A percentile compares a stretch with the other conserved stretches of the same genome.
phyloP scores from a whole-genome alignment of 2,797 vertebrate genomes.

The Pseudochirops cupreus region DNA sequence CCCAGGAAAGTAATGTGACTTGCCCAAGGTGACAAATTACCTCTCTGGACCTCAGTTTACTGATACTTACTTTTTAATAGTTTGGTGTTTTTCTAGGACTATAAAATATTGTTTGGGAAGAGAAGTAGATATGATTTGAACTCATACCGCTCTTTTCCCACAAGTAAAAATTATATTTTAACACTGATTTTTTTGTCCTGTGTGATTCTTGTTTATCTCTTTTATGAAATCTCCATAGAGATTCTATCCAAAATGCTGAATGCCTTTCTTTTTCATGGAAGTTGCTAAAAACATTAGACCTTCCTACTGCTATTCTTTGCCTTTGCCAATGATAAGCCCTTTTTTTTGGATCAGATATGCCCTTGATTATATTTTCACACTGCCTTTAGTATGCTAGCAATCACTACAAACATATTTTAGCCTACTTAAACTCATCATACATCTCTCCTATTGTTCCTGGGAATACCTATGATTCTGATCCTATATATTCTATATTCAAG shows the following conservation, averaged over 20 bases:
- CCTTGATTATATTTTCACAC: not conserved
- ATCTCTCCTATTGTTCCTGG: not conserved
- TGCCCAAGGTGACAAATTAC: not conserved
- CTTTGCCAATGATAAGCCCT: too few relatives aligned
- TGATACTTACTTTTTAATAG: not conserved
- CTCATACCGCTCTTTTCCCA: not conserved
- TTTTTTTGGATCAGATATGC: not conserved
- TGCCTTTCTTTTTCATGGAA: not conserved
- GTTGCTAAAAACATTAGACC: not conserved
- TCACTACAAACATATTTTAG: not conserved
- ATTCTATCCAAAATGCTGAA: not conserved
- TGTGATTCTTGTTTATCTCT: not conserved
- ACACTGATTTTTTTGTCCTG: not conserved
- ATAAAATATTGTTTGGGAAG: not conserved
- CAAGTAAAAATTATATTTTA: not conserved
- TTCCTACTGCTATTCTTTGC: not conserved
- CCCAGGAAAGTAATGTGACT: not conserved
- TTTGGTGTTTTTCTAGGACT: not conserved
- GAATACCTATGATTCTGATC: not conserved
- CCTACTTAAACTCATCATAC: not conserved
- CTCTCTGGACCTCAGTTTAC: not conserved
- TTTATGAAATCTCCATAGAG: not conserved
- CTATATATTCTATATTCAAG: not conserved
- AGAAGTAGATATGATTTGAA: not conserved
- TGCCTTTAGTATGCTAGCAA: not conserved